Conservation (phyloP, 2,113 vertebrate species). For the Mormyrus lacerda region DNA sequence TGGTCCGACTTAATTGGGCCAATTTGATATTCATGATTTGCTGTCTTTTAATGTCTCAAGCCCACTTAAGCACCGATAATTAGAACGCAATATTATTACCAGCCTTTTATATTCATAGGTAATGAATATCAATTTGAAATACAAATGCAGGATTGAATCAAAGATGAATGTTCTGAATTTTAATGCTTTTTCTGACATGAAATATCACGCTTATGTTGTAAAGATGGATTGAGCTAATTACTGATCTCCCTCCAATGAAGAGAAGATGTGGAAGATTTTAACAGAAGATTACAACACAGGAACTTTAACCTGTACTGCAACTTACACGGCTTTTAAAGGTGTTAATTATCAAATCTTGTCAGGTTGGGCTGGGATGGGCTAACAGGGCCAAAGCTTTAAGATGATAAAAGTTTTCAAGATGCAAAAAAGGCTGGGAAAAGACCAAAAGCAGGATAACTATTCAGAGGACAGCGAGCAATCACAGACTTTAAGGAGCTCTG, state of each 20-base stretch:
- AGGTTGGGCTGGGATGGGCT: background rate
- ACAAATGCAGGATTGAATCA: conserved; percentile 11
- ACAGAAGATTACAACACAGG: background rate
- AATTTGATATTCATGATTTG: conserved; percentile 19
- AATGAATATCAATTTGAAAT: conserved; percentile 24
- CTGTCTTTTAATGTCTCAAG: conserved; percentile 20
- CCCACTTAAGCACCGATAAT: conserved; percentile 19
- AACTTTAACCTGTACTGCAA: background rate
- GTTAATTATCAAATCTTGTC: background rate
- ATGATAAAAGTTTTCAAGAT: background rate
- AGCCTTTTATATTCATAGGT: conserved; percentile 14
- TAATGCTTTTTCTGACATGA: conserved; percentile 11
- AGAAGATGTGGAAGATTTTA: background rate
- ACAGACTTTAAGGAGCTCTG: background rate
- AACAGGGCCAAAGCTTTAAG: background rate
- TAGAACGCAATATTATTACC: conserved; percentile 13
- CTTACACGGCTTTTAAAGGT: background rate
- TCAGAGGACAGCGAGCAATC: background rate
- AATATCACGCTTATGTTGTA: background rate
- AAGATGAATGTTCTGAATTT: conserved; percentile 17
- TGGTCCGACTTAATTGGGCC: conserved; percentile 13
- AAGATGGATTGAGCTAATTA: conserved; percentile 18
- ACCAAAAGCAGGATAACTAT: background rate
- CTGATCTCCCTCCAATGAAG: background rate
- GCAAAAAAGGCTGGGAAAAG: background rate